Conservation (phyloP, 2,888 invertebrate genomes). For the Ctenicera cuprea region DNA sequence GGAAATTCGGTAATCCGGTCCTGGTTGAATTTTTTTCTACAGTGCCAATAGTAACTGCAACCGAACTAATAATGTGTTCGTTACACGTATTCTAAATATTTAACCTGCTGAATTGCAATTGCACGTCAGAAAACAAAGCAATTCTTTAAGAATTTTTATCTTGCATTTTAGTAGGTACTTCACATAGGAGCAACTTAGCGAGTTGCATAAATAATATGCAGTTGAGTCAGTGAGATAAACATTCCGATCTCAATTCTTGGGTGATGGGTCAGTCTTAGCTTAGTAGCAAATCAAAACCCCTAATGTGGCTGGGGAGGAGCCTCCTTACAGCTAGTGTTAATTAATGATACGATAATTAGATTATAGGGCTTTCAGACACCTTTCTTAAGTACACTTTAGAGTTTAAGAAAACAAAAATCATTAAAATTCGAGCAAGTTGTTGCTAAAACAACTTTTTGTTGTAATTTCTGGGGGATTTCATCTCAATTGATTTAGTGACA, state of each 20-base stretch:
- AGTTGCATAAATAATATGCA: not conserved
- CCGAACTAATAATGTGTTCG: not conserved
- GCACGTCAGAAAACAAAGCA: slow-evolving; percentile 1
- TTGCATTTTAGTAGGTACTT: not conserved
- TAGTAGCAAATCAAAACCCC: not conserved
- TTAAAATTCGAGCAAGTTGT: slow-evolving; percentile 25
- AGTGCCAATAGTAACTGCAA: not conserved
- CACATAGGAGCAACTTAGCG: not conserved
- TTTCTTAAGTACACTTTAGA: not conserved
- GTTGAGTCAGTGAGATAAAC: no score
- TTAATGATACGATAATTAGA: not conserved
- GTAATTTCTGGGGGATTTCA: slow-evolving; percentile 21
- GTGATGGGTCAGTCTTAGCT: not conserved
- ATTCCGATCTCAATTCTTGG: slow-evolving; percentile 4
- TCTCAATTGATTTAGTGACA: slow-evolving; percentile 29
- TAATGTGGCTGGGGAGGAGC: not conserved
- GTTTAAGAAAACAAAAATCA: not conserved
- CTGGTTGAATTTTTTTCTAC: not conserved
- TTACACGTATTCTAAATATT: slow-evolving; percentile 4
- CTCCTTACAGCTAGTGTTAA: not conserved
- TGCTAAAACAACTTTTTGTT: slow-evolving; percentile 35
- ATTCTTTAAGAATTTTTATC: not conserved
- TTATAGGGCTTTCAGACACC: no score
- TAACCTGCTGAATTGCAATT: not conserved
- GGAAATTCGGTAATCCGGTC: no score